Evolutionary conservation across 2,113 vertebrate genomes (phyloP).

Genomic region (Eupsittula cactorum): DNA sequence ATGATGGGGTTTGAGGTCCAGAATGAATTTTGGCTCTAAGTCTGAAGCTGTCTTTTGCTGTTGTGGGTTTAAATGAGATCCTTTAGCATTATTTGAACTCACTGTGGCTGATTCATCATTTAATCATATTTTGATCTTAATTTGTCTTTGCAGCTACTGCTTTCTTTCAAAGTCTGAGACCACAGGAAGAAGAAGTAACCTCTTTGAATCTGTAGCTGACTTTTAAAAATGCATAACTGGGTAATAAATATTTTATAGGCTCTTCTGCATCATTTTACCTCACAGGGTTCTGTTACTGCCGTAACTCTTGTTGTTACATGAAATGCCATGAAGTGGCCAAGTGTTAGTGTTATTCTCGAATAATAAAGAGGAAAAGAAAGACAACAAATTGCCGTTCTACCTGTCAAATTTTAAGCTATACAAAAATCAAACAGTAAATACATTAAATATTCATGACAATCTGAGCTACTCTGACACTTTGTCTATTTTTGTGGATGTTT

Average conservation of each 20-base stretch:
- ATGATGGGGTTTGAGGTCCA: neutral
- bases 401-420: constrained; percentile 55
- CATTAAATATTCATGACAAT: constrained; percentile 61
- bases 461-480: constrained; percentile 1
- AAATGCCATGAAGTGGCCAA: constrained; percentile 49
- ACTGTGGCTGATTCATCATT: constrained; percentile 31
- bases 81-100: constrained; percentile 44
- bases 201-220: constrained; percentile 77
- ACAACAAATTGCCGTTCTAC: constrained; percentile 55
- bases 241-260: constrained; percentile 80
- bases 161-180: constrained; percentile 72
- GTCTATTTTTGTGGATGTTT: constrained; percentile 15
- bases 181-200: constrained; percentile 70
- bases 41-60: neutral
- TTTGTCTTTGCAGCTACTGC: constrained; percentile 72
- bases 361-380: constrained; percentile 18
- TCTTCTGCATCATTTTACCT: constrained; percentile 74
- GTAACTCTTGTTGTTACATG: constrained; percentile 62
- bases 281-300: constrained; percentile 52
- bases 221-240: constrained; percentile 84
- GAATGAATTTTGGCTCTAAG: neutral
- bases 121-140: constrained; percentile 74
- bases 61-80: constrained; percentile 9
- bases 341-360: constrained; percentile 35
- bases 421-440: constrained; percentile 40